Evolutionary conservation across 2,113 vertebrate genomes (phyloP).

Genomic region (Bufo bufo): DNA sequence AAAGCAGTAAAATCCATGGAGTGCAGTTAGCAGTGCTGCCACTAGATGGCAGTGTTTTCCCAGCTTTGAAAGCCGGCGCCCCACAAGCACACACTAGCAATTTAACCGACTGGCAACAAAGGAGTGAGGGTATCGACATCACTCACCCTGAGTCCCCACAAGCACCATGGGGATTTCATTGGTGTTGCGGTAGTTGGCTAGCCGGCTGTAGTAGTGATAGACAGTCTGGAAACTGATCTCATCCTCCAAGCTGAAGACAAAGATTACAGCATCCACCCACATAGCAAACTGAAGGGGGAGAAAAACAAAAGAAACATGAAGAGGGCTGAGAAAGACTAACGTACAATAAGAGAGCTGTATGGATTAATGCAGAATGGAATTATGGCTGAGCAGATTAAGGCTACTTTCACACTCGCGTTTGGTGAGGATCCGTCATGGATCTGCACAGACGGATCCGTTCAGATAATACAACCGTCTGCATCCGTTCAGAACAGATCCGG

Average conservation of each 20-base stretch:
- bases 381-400: no score
- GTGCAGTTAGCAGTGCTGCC: slow-evolving; percentile 18
- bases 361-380: not conserved
- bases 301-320: slow-evolving; percentile 1
- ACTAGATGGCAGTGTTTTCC: slow-evolving; percentile 27
- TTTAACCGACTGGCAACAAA: not conserved
- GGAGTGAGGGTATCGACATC: not conserved
- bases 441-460: no score
- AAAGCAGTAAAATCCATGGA: not conserved
- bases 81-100: not conserved
- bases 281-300: slow-evolving; percentile 82
- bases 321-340: not conserved
- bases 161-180: slow-evolving; percentile 91
- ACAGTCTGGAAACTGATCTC: slow-evolving; percentile 98
- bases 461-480: no score
- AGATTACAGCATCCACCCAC: slow-evolving; percentile 98
- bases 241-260: slow-evolving; percentile 98
- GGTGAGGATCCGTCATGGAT: no score
- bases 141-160: slow-evolving; percentile 94
- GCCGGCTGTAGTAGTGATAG: slow-evolving; percentile 96
- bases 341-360: not conserved
- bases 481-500: no score
- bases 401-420: no score
- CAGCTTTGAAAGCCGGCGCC: not conserved
- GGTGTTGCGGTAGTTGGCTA: slow-evolving; percentile 90